These are phyloP conservation scores for Yoshiicerus persimilis DNA, from an alignment of 1,140 invertebrate genomes.

Conservation along the genomic window DNA sequence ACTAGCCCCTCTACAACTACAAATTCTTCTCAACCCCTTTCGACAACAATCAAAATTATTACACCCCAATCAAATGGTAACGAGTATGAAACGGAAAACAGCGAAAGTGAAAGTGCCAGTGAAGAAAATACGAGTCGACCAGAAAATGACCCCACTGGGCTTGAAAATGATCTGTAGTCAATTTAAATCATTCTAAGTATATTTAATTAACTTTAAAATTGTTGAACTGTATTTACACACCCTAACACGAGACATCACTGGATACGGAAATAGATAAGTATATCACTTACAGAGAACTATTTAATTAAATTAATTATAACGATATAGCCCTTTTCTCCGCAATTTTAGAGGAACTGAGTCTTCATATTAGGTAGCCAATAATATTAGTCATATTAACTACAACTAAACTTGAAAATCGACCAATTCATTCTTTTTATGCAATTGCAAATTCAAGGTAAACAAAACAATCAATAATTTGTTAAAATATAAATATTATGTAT, in stretches of 20 bases:
- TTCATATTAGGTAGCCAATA: no score
- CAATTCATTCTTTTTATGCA: no score
- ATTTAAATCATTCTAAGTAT: background rate
- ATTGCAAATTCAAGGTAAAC: background rate
- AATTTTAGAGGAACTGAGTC: no score
- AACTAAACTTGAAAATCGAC: background rate
- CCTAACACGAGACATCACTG: background rate
- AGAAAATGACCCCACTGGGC: background rate
- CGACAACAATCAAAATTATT: background rate
- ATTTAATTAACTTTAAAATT: background rate
- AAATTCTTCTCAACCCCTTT: background rate
- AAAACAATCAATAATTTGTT: background rate
- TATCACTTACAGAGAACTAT: background rate
- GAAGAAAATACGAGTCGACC: background rate
- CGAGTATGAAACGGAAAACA: background rate
- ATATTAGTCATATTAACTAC: background rate
- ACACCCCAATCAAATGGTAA: background rate
- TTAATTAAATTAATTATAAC: background rate
- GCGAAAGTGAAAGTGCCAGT: background rate
- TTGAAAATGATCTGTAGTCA: slow-evolving; percentile 13
- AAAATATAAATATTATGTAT: background rate
- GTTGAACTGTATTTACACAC: background rate
- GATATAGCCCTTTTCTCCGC: background rate
- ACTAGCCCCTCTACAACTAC: background rate
- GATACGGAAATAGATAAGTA: background rate